Evolutionary conservation across 2,888 invertebrate genomes (phyloP), one percentile per base, ranked within the genome.

Genomic region (Dryadula phaetusa): DNA sequence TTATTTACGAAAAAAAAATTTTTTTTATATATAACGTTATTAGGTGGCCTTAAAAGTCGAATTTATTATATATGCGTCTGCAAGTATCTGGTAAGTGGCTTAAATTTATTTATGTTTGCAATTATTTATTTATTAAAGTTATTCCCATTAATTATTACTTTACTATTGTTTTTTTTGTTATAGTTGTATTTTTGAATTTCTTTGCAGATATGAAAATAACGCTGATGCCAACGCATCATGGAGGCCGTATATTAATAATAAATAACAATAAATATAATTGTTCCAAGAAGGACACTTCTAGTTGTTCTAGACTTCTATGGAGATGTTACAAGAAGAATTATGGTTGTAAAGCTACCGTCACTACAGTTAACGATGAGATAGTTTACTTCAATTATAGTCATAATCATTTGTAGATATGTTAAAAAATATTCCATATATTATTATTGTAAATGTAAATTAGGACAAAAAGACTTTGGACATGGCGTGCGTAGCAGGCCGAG

Each of bases 341-440:
- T 16, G 64, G 64, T 0, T 64, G 64, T 40, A 64, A 64, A 40
- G 64, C 64, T 8, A 64, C 64, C 0, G 64, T 64, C 20, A 56
- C 34, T 16, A 64, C 64, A 7, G 7, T 64, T 14, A 37, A 56
- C 16, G 54, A 64, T 32, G 46, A 64, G 14, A 46, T 64, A n/a
- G 40, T 64, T 8, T 3, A 37, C n/a, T 64, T 64, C 32, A 64
- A 64, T 56, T 56, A 64, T 47, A 42, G 12, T 16, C 64, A 64
- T 34, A 37, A 64, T 34, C 64, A 64, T 56, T 12, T 10, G 20
- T 20, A 25, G 22, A 22, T 22, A 20, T 10, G 20, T 10, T 20
- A n/a, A n/a, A n/a, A n/a, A n/a, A n/a, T n/a, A n/a, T n/a, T n/a
- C n/a, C n/a, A n/a, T n/a, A n/a, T n/a, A n/a, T n/a, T n/a, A n/a